Evolutionary conservation across 2,888 invertebrate genomes (phyloP).

Genomic region (Sphaerophoria rueppellii): DNA sequence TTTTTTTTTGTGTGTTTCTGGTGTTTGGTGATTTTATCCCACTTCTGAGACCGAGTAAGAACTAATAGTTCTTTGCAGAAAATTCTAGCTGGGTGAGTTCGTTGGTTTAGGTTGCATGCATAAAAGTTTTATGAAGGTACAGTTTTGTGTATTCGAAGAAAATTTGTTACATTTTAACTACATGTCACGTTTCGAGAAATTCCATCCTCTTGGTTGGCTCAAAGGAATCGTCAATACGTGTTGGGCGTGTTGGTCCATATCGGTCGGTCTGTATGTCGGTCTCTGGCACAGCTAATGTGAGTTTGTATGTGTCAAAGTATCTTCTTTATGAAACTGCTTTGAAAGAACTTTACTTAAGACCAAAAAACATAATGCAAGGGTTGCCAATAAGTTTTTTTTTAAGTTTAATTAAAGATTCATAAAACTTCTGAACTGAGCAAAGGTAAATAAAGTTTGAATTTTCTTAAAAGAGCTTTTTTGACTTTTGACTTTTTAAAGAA

Average conservation of each 20-base stretch:
- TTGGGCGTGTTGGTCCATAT: neutral
- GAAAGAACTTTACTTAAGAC: too few species aligned
- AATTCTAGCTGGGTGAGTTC: neutral
- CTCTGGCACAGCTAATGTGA: too few species aligned
- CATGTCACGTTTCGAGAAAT: constrained; percentile 66
- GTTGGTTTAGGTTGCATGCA: neutral
- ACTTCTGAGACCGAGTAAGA: constrained; percentile 7
- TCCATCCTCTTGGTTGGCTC: neutral
- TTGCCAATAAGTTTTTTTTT: too few species aligned
- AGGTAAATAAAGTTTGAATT: too few species aligned
- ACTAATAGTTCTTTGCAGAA: constrained; percentile 9
- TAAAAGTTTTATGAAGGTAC: constrained; percentile 11
- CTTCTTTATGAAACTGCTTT: too few species aligned
- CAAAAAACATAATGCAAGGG: too few species aligned
- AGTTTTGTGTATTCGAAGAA: constrained; percentile 11
- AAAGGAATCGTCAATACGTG: neutral
- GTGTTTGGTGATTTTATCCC: neutral
- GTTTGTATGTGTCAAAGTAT: too few species aligned
- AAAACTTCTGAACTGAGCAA: too few species aligned
- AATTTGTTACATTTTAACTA: constrained; percentile 60
- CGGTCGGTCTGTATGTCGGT: neutral
- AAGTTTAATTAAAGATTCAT: too few species aligned
- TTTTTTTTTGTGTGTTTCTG: constrained; percentile 1
- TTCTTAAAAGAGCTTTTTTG: too few species aligned
- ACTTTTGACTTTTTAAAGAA: neutral